These are phyloP conservation scores for Gadus macrocephalus DNA, from an alignment of 2,113 vertebrate genomes.

Conservation along the genomic window DNA sequence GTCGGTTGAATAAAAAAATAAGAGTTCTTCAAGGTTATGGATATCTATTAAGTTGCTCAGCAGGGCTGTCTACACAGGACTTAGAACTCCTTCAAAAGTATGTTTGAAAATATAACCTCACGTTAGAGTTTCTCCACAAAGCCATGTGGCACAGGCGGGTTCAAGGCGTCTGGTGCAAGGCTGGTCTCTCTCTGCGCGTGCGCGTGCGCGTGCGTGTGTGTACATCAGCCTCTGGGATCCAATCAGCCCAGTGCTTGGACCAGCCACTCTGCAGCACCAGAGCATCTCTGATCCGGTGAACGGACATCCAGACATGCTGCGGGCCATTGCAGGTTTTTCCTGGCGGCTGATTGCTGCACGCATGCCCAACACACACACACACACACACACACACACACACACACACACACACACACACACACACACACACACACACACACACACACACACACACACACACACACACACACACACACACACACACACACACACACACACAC, in stretches of 20 bases:
- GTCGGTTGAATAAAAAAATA: too few relatives aligned
- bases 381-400: slow-evolving; percentile 1
- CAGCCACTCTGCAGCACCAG: slow-evolving; percentile 27
- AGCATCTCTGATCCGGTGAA: slow-evolving; percentile 37
- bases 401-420: neutral
- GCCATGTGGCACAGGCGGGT: too few relatives aligned
- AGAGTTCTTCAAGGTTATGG: too few relatives aligned
- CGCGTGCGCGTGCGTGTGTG: too few relatives aligned
- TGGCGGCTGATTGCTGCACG: slow-evolving; percentile 31
- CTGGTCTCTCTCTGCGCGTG: too few relatives aligned
- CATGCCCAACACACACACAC: neutral
- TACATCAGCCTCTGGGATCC: too few relatives aligned
- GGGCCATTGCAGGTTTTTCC: slow-evolving; percentile 28
- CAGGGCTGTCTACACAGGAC: too few relatives aligned
- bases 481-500: slow-evolving; percentile 1
- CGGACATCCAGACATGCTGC: slow-evolving; percentile 33
- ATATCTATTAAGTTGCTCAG: too few relatives aligned
- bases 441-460: neutral
- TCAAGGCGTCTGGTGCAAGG: too few relatives aligned
- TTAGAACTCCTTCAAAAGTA: too few relatives aligned
- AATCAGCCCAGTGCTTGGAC: slow-evolving; percentile 45
- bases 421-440: neutral
- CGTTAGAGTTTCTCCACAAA: too few relatives aligned
- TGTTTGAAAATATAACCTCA: too few relatives aligned
- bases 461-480: neutral